Conservation (phyloP, 2,888 invertebrate species). For the Lamellibrachia columna region DNA sequence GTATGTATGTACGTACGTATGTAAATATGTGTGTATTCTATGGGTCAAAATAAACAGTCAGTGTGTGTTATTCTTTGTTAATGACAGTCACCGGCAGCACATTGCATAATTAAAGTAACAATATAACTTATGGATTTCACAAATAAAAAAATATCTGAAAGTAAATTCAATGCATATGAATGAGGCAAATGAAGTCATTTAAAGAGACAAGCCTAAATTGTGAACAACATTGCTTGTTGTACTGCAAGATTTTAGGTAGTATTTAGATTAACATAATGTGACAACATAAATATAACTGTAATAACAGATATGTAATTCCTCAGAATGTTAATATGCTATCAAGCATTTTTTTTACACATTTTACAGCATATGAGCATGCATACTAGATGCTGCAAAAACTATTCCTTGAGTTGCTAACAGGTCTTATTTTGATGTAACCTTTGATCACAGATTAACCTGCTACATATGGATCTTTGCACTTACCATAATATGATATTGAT, state of each 20-base stretch:
- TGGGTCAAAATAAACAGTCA: background rate
- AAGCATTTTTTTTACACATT: no score
- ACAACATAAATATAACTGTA: no score
- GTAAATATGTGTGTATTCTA: no score
- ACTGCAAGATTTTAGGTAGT: no score
- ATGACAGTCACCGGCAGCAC: background rate
- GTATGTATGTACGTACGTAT: no score
- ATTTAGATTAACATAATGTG: no score
- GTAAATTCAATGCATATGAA: background rate
- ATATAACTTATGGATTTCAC: background rate
- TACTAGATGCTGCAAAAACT: no score
- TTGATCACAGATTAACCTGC: background rate
- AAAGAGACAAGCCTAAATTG: background rate
- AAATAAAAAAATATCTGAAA: background rate
- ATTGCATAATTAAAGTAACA: background rate
- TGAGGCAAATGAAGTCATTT: background rate
- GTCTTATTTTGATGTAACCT: no score
- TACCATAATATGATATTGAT: slow-evolving; percentile 90
- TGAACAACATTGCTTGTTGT: background rate
- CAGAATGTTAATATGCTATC: no score
- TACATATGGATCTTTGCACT: slow-evolving; percentile 47
- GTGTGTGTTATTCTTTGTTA: background rate
- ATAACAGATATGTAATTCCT: no score
- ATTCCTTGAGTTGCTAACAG: no score
- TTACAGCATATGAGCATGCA: no score